Base-by-base conservation (phyloP, 2,797 vertebrate genomes). In the Macropus fuliginosus region DNA sequence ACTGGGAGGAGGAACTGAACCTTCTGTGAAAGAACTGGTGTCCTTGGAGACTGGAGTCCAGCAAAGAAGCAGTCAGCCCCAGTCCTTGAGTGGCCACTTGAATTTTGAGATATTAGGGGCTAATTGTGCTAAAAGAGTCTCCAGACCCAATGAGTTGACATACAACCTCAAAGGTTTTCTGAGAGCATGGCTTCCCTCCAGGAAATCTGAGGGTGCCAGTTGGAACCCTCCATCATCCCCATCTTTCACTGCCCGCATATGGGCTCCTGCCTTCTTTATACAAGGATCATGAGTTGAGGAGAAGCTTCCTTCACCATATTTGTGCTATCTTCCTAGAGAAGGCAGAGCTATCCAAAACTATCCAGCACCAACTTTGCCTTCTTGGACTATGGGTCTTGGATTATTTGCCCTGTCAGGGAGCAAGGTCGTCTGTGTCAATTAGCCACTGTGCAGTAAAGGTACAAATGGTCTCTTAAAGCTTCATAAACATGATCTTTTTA, bases 311-410 rank as follows among this genome's bases (percentile, higher is more conserved):
- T 98, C 98, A 98, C 98, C 98, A 99, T 98, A 99, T 98, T 97
- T 98, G 98, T 98, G 98, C 98, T 98, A 98, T 99, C 99, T 99
- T 98, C 98, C 98, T 98, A 98, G 98, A 98, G 98, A 99, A 99
- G 98, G 98, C 98, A 97, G 98, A 98, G 99, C 99, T 98, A 98
- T 98, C 98, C 98, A 6, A 2, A 95, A 97, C 98, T 99, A 98
- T 98, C 97, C 93, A 52, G 97, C 98, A 98, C 98, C 98, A 98
- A 98, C 98, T 98, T 97, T 98, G 98, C 96, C 98, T 98, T 98
- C 97, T 98, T 98, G 96, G 96, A 59, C 98, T 97, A 98, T 98
- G 97, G 95, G 97, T 97, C 98, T 98, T 98, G 98, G 98, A 99
- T 98, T 98, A 98, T 93, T 96, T 98, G 97, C 98, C 98, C 97